Conservation (phyloP, 2,113 vertebrate genomes). For the Aptenodytes patagonicus region DNA sequence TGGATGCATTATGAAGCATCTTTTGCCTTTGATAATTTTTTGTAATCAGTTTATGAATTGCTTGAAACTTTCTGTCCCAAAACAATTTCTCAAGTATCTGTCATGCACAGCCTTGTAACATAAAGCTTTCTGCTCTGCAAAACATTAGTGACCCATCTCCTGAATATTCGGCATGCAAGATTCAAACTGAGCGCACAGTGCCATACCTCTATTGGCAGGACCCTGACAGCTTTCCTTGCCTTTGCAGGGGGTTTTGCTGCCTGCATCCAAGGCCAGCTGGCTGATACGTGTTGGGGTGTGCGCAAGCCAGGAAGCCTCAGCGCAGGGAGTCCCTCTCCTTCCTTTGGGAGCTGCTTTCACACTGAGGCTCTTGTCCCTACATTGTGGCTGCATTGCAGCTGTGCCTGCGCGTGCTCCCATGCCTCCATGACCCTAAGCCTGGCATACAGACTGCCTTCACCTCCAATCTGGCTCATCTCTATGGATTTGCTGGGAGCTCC, state of each 20-base stretch:
- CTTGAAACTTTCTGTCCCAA: not conserved
- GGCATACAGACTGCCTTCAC: not conserved
- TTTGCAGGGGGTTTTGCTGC: not conserved
- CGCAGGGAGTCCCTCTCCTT: not conserved
- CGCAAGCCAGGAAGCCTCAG: not conserved
- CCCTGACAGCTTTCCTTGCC: not conserved
- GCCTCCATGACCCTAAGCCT: not conserved
- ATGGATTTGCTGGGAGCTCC: too few species aligned
- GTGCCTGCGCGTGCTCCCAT: not conserved
- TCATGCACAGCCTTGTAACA: not conserved
- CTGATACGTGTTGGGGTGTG: rapidly evolving
- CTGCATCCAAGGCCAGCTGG: not conserved
- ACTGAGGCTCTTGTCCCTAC: rapidly evolving
- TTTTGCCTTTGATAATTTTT: not conserved
- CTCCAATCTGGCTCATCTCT: not conserved
- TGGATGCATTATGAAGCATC: not conserved
- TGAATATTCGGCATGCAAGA: not conserved
- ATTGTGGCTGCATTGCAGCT: rapidly evolving
- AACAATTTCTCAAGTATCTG: not conserved
- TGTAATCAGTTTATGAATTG: not conserved
- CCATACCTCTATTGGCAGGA: not conserved
- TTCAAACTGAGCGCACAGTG: not conserved
- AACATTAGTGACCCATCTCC: not conserved
- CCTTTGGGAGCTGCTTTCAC: not conserved
- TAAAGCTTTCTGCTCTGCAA: not conserved